Percentiles rank a stretch among this genome's conserved stretches.
phyloP scores from a whole-genome alignment of 2,797 vertebrate genomes.

The Manis pentadactyla region DNA sequence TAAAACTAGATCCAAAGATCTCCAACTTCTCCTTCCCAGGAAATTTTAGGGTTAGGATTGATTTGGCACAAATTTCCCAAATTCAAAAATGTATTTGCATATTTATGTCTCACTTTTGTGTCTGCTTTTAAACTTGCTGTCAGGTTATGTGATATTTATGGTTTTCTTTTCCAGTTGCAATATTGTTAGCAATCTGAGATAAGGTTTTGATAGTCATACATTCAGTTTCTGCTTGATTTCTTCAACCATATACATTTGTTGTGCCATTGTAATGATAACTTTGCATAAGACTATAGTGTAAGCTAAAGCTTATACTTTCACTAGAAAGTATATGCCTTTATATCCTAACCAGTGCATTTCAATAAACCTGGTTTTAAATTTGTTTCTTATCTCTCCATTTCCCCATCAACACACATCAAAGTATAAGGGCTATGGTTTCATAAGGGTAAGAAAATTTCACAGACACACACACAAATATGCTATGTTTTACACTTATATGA shows the following conservation, averaged over 20 bases:
- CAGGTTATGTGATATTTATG: background rate
- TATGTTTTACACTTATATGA: background rate
- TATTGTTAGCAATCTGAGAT: background rate
- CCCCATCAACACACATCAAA: background rate
- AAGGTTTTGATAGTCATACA: background rate
- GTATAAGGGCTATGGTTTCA: background rate
- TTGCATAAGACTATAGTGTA: background rate
- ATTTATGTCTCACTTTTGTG: conserved; percentile 48
- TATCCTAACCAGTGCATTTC: background rate
- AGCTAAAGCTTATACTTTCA: background rate
- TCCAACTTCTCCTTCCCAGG: background rate
- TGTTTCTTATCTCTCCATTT: background rate
- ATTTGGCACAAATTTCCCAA: conserved; percentile 64
- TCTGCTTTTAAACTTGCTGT: background rate
- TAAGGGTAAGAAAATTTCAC: background rate
- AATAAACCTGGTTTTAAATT: background rate
- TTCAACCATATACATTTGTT: background rate
- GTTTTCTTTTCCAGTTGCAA: background rate
- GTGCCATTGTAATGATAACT: background rate
- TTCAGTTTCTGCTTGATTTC: background rate
- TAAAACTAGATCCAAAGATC: conserved; percentile 26
- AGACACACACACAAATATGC: background rate
- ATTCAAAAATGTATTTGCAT: background rate
- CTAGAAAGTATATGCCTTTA: background rate
- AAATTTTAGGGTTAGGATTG: conserved; percentile 64